Percentiles rank a stretch among this genome's conserved stretches.
Conservation (phyloP, 2,113 vertebrate species). For the Barbus barbus region DNA sequence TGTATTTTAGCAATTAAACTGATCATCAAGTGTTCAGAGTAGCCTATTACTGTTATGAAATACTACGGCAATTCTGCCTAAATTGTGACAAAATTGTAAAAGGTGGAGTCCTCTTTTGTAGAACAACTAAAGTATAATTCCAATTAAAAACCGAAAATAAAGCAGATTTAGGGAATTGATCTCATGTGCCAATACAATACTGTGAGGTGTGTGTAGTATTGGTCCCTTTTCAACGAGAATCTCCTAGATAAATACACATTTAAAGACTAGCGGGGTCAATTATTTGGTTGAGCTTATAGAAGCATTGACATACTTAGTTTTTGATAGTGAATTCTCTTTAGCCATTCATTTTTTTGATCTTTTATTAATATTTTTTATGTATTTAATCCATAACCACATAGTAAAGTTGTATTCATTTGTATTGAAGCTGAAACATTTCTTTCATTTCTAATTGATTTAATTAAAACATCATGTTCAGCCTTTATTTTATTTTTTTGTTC, state of each 20-base stretch:
- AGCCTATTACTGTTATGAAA: neutral
- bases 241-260: neutral
- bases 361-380: too few species aligned
- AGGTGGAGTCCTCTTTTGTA: neutral
- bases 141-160: neutral
- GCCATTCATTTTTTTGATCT: neutral
- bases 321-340: constrained; percentile 3
- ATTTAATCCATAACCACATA: neutral
- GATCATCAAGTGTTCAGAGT: neutral
- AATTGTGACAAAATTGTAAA: constrained; percentile 10
- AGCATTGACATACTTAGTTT: neutral
- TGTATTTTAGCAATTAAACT: neutral
- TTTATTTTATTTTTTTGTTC: neutral
- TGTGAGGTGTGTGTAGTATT: constrained; percentile 40
- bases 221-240: constrained; percentile 14
- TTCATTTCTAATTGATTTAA: neutral
- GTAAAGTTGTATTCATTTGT: neutral
- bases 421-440: neutral
- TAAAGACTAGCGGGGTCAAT: neutral
- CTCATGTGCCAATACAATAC: constrained; percentile 50
- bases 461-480: constrained; percentile 11
- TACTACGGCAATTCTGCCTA: constrained; percentile 14
- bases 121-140: neutral
- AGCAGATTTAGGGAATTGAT: constrained; percentile 11
- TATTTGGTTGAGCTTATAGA: neutral